Conservation (phyloP, 2,113 vertebrate species). For the Xenopus tropicalis region UCB_Xtro_10.0 CM004443.2:44961001-44961500, state of each 20-base stretch:
- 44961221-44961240: slow-evolving; percentile 87
- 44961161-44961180: slow-evolving; percentile 93
- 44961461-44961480: slow-evolving; percentile 89
- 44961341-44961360: slow-evolving; percentile 86
- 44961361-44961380: slow-evolving; percentile 91
- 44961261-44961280: slow-evolving; percentile 73
- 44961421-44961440: slow-evolving; percentile 89
- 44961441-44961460: slow-evolving; percentile 89
- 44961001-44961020: slow-evolving; percentile 97
- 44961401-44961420: slow-evolving; percentile 85
- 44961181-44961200: slow-evolving; percentile 87
- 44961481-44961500: slow-evolving; percentile 99
- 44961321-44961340: slow-evolving; percentile 84
- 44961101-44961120: slow-evolving; percentile 91
- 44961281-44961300: slow-evolving; percentile 85
- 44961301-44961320: slow-evolving; percentile 86
- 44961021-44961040: slow-evolving; percentile 94
- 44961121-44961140: slow-evolving; percentile 98
- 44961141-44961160: slow-evolving; percentile 92
- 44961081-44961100: slow-evolving; percentile 95
- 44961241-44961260: slow-evolving; percentile 85
- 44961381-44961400: slow-evolving; percentile 83
- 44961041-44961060: slow-evolving; percentile 86
- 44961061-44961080: slow-evolving; percentile 95
- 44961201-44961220: slow-evolving; percentile 89